Base-by-base conservation (phyloP, 2,797 vertebrate genomes). In the Alca torda region DNA sequence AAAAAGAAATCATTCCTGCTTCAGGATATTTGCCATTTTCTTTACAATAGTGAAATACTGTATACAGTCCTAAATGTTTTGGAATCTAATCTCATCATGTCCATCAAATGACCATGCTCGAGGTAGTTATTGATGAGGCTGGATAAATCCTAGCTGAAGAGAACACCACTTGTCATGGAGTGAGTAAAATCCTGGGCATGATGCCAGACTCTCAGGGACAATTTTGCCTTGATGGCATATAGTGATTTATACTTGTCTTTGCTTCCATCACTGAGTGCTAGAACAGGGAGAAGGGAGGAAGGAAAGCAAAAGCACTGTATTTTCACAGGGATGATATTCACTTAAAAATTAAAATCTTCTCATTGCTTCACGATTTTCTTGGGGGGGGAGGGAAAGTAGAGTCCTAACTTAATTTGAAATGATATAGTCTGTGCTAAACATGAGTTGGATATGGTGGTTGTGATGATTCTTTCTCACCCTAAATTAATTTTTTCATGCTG, bases 121-220 rank as follows among this genome's bases (percentile, higher is more conserved):
- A 96, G 78, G 93, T 97, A 94, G 92, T 92, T 95, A 96, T 96
- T 96, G 94, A 96, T 95, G 75, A 94, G 91, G 70, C 70, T 93
- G 74, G 80, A 84, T 96, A 95, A 56, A 83, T 96, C 92, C 57
- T 72, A 96, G 93, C 87, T 96, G 84, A 91, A 96, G 95, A 97
- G 90, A 93, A 84, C 61, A 95, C 77, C 20, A 25, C 94, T 97
- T 97, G 93, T 97, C 97, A 92, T 4, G 69, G 92, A 97, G 78
- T 70, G 92, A 97, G 87, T 96, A 31, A 93, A 95, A 93, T 81
- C 59, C 95, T 73, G 87, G 97, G 95, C 95, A 8, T 41, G 75
- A n/a, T 91, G 97, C 97, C 98, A 98, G 84, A 11, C 54, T 92
- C 91, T 59, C 82, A 84, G 94, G 95, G 96, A 90, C 90, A 91